Conservation (phyloP, 2,113 vertebrate genomes). For the Pterocles burchelli region DNA sequence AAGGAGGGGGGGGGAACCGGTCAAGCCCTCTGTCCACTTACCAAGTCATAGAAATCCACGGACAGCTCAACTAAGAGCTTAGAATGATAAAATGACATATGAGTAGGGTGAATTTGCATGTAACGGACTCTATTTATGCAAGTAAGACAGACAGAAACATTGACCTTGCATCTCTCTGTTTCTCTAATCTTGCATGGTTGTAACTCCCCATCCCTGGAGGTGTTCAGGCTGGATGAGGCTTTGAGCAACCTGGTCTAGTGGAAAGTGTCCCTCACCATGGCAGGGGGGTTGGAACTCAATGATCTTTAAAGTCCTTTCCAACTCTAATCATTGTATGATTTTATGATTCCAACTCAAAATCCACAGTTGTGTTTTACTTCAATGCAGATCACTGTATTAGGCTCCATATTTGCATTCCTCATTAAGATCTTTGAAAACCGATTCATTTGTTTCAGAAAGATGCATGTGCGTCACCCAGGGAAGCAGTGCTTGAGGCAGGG, state of each 20-base stretch:
- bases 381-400: background rate
- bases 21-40: fast-evolving
- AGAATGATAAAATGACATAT: background rate
- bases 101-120: background rate
- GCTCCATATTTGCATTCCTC: fast-evolving
- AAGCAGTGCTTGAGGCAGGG: background rate
- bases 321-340: no score
- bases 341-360: background rate
- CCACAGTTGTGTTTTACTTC: background rate
- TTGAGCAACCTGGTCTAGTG: no score
- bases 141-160: background rate
- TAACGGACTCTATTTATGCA: background rate
- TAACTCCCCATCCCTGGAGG: background rate
- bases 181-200: background rate
- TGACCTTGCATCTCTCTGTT: background rate
- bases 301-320: no score
- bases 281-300: no score
- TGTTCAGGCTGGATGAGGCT: no score
- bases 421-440: background rate
- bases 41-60: background rate
- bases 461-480: background rate
- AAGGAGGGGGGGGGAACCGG: background rate
- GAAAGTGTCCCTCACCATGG: no score
- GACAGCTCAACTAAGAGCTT: background rate
- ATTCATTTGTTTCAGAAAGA: background rate